Base-by-base conservation (phyloP, 2,113 vertebrate species). In the Merops nubicus region DNA sequence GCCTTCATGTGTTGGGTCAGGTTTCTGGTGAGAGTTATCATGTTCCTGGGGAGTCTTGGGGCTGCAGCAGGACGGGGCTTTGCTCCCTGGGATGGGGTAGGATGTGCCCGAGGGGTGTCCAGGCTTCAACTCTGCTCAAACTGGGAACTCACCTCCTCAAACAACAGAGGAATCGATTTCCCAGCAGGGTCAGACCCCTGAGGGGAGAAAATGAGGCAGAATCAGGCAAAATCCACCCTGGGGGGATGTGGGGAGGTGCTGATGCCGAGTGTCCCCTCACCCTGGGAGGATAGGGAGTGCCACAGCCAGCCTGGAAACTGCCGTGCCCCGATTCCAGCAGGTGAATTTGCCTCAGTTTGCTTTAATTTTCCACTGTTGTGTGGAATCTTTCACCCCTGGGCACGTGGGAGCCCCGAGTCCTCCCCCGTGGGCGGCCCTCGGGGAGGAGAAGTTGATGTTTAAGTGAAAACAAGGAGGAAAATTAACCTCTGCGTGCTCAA, bases 261-360 rank as follows among this genome's bases (percentile, higher is more conserved):
- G 25, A 1, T 10, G 6, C 6, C 3, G 3, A 11, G 50, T 6
- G 1, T 38, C 43, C 31, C 62, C 29, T 3, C 0, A n/a, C n/a
- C n/a, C n/a, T n/a, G n/a, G n/a, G n/a, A n/a, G n/a, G n/a, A n/a
- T n/a, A n/a, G 2, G 56, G 70, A n/a, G 18, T 20, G 8, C 22
- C 21, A 0, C 33, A 28, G 1, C 34, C 60, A n/a, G 63, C 1
- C 67, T 85, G 62, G 73, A 50, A 56, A 56, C 31, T 31, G 67
- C 0, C 3, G 16, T 16, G 8, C 36, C 68, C 60, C 9, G 54
- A 11, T 69, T 75, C 25, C n/a, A 60, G 34, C 59, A 60, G 59
- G 59, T 36, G 59, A 25, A 38, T 15, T 36, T 23, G 59, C 22
- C 59, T 36, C 59, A 11, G 33, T 15, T 31, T 60, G 59, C 22